phyloP scores from a whole-genome alignment of 2,113 vertebrate genomes.

The Leptodactylus fuscus region DNA sequence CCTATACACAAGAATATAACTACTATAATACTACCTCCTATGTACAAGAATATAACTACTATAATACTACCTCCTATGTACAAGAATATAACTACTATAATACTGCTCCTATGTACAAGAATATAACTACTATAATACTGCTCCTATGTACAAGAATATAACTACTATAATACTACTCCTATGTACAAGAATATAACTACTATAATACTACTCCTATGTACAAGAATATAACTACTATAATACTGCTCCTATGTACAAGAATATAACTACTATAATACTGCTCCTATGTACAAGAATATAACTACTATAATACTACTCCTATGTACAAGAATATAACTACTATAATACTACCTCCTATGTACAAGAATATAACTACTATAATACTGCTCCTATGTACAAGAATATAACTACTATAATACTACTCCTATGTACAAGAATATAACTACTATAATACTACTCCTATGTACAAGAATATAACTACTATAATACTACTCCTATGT shows the following conservation, averaged over 20 bases:
- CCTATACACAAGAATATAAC: too few relatives aligned
- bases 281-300: not conserved
- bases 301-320: not conserved
- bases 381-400: too few relatives aligned
- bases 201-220: not conserved
- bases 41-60: too few relatives aligned
- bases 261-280: slow-evolving; percentile 8
- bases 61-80: too few relatives aligned
- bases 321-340: too few relatives aligned
- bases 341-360: too few relatives aligned
- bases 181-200: not conserved
- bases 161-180: not conserved
- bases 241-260: not conserved
- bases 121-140: too few relatives aligned
- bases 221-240: slow-evolving; percentile 5
- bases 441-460: slow-evolving; percentile 8
- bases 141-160: not conserved
- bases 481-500: not conserved
- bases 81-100: not conserved
- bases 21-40: too few relatives aligned
- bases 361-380: too few relatives aligned
- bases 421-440: not conserved
- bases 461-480: slow-evolving; percentile 4
- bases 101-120: not conserved
- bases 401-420: too few relatives aligned